phyloP scores from a whole-genome alignment of 2,113 vertebrate species.

The Choloepus hoffmanni region DNA sequence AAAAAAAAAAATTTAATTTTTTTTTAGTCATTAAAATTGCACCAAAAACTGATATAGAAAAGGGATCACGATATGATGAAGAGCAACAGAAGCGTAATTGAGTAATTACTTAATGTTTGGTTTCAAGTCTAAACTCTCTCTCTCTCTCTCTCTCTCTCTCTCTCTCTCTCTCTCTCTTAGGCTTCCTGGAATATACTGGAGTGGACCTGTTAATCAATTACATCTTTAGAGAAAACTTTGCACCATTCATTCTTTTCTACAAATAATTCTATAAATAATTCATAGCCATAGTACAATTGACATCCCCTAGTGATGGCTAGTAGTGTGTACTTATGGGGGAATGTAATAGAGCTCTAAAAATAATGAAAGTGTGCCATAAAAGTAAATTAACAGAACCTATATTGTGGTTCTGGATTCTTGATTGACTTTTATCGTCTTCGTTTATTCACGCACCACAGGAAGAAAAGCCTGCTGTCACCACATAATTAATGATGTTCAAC shows the following conservation, averaged over 20 bases:
- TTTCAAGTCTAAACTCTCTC: background rate
- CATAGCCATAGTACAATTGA: background rate
- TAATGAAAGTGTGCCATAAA: constrained; percentile 17
- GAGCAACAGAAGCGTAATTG: background rate
- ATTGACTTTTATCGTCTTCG: constrained; percentile 61
- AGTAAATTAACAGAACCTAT: constrained; percentile 52
- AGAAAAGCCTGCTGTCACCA: background rate
- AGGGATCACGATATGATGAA: background rate
- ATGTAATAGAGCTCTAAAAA: constrained; percentile 31
- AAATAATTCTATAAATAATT: background rate
- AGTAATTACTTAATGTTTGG: constrained; percentile 52
- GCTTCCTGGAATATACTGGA: background rate
- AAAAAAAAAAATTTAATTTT: background rate
- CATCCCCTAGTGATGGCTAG: background rate
- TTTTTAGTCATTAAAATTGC: constrained; percentile 54
- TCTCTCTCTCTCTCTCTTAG: background rate
- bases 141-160: background rate
- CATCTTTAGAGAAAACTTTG: background rate
- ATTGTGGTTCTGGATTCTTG: constrained; percentile 28
- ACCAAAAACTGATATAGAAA: constrained; percentile 6
- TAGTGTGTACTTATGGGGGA: background rate
- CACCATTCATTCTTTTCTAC: background rate
- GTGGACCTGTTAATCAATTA: constrained; percentile 44
- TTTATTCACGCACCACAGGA: constrained; percentile 18
- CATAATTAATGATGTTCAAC: constrained; percentile 62